Conservation (phyloP, 2,113 vertebrate genomes). For the Gulo gulo region DNA sequence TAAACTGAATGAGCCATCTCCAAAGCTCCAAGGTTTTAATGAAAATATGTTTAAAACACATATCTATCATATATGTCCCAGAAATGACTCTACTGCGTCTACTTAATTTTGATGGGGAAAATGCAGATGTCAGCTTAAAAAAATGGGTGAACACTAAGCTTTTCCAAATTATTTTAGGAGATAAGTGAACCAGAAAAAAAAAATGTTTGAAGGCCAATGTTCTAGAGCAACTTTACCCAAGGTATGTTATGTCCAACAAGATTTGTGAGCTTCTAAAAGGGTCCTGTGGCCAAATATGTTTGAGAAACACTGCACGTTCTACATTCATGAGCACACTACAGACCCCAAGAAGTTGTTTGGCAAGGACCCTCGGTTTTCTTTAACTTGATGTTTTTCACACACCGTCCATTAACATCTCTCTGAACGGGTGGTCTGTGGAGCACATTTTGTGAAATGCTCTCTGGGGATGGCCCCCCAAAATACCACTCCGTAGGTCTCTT, state of each 20-base stretch:
- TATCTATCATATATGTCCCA: neutral
- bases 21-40: neutral
- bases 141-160: neutral
- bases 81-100: neutral
- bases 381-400: neutral
- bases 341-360: neutral
- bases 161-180: conserved; percentile 22
- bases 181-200: neutral
- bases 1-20: neutral
- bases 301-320: neutral
- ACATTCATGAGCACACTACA: neutral
- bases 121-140: neutral
- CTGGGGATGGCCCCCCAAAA: neutral
- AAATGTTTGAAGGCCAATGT: neutral
- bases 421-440: neutral
- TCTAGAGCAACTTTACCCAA: neutral
- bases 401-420: neutral
- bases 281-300: neutral
- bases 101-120: neutral
- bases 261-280: neutral
- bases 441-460: neutral
- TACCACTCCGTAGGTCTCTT: neutral
- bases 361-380: neutral
- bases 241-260: neutral
- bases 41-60: neutral